Evolutionary conservation across 2,888 invertebrate genomes (phyloP).

Genomic region (Cheilosia scutellata): DNA sequence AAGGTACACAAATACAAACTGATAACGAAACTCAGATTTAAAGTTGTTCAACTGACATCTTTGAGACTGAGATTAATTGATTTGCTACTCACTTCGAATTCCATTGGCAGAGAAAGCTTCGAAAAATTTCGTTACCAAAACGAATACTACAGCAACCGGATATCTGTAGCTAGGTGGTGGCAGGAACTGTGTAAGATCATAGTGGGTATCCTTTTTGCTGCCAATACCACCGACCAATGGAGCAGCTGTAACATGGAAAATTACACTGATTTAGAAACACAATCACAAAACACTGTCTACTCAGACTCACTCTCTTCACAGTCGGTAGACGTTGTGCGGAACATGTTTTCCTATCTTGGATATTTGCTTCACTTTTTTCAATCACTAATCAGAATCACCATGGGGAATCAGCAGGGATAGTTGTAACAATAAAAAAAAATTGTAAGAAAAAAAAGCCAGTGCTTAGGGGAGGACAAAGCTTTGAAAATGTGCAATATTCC

Average conservation of each 20-base stretch:
- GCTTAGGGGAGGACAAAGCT: not conserved
- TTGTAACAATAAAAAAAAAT: no score
- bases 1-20: constrained; percentile 11
- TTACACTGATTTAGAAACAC: constrained; percentile 21
- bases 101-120: constrained; percentile 84
- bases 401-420: not conserved
- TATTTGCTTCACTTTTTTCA: not conserved
- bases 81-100: constrained; percentile 82
- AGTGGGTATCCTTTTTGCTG: constrained; percentile 72
- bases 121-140: constrained; percentile 82
- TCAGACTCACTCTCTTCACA: constrained; percentile 83
- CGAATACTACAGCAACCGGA: constrained; percentile 82
- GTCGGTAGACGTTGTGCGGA: constrained; percentile 80
- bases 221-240: constrained; percentile 31
- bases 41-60: not conserved
- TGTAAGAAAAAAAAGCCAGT: no score
- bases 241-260: constrained; percentile 26
- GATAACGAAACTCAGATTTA: not conserved
- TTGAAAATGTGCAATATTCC: not conserved
- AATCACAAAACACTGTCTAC: constrained; percentile 57
- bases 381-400: not conserved
- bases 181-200: constrained; percentile 79
- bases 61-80: not conserved
- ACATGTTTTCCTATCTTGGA: constrained; percentile 77
- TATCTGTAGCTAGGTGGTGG: constrained; percentile 80